These are phyloP conservation scores for Manduca sexta DNA, from an alignment of 1,140 invertebrate species.

Conservation along the genomic window DNA sequence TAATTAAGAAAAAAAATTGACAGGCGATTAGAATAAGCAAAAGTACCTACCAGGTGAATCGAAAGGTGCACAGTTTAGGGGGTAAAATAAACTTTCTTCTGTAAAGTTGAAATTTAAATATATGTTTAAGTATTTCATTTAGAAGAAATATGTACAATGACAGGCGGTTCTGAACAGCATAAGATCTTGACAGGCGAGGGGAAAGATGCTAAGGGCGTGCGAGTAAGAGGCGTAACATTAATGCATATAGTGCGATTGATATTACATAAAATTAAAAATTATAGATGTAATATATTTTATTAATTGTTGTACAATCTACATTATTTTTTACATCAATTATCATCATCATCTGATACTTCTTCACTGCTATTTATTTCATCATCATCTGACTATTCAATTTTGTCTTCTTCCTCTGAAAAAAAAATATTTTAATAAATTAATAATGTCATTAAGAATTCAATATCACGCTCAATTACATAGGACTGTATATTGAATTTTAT, in stretches of 20 bases:
- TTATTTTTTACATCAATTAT: not conserved
- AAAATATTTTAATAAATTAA: too few species aligned
- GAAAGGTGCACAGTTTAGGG: not conserved
- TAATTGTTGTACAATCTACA: not conserved
- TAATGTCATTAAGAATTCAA: too few species aligned
- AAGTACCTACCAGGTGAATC: conserved; percentile 1
- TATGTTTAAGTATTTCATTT: conserved; percentile 17
- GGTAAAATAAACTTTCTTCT: not conserved
- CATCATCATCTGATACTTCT: not conserved
- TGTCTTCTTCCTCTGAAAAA: too few species aligned
- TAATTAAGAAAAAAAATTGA: conserved; percentile 7
- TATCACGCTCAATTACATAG: too few species aligned
- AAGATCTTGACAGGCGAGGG: conserved; percentile 17
- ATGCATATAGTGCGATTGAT: conserved; percentile 2
- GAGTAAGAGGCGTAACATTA: not conserved
- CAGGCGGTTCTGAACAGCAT: conserved; percentile 24
- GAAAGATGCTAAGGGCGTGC: conserved; percentile 8
- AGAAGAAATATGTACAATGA: conserved; percentile 25
- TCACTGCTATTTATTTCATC: not conserved
- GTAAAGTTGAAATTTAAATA: conserved; percentile 21
- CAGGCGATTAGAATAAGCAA: conserved; percentile 10
- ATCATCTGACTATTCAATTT: too few species aligned
- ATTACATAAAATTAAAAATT: too few species aligned
- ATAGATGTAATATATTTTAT: conserved; percentile 1
- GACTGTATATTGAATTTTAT: too few species aligned